A percentile compares a stretch with the other conserved stretches of the same genome.
Evolutionary conservation across 2,113 vertebrate species (phyloP).

Genomic region (Ciconia maguari): DNA sequence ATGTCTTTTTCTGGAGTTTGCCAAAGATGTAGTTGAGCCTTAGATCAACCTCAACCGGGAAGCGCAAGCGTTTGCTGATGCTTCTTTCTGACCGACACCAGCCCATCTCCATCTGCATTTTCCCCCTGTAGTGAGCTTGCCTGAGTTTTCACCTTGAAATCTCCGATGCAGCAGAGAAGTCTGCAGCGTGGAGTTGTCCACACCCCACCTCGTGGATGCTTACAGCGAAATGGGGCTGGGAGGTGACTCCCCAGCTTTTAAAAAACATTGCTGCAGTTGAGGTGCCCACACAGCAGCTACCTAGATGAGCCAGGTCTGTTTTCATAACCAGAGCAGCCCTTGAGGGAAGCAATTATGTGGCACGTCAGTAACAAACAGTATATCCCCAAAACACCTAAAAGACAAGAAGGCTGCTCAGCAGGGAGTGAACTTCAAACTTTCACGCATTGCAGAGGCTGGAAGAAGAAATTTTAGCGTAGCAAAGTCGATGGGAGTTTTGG

Average conservation of each 20-base stretch:
- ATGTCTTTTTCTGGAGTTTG: slow-evolving; percentile 14
- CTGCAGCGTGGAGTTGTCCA: background rate
- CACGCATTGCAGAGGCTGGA: background rate
- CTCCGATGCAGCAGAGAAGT: background rate
- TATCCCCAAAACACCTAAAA: background rate
- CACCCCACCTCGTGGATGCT: background rate
- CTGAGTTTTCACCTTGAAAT: background rate
- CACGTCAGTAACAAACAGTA: background rate
- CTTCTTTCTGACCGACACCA: background rate
- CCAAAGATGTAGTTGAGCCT: background rate
- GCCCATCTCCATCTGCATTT: background rate
- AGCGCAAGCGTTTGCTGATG: background rate
- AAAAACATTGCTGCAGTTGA: background rate
- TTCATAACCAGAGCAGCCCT: background rate
- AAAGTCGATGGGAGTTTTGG: background rate
- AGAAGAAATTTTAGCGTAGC: background rate
- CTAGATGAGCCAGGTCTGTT: background rate
- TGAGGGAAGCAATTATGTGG: background rate
- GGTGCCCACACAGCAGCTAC: background rate
- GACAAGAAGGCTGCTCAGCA: background rate
- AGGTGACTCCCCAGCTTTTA: background rate
- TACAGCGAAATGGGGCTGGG: background rate
- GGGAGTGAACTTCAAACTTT: background rate
- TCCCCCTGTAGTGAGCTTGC: rapidly evolving
- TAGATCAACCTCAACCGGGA: background rate